phyloP scores from a whole-genome alignment of 2,797 vertebrate species.

The Aplochiton taeniatus region DNA sequence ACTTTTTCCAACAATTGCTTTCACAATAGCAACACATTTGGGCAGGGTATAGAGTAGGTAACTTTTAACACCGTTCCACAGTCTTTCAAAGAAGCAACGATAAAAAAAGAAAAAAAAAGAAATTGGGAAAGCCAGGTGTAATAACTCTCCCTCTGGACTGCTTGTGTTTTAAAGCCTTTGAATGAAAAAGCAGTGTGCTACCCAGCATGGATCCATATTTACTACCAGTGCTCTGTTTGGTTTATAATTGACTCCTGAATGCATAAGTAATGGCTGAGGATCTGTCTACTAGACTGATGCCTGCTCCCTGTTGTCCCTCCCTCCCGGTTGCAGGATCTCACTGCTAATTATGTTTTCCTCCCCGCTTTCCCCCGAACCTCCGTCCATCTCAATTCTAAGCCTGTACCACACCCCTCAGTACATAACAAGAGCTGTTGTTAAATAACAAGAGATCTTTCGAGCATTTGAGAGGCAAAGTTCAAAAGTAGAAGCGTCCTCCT shows the following conservation, averaged over 20 bases:
- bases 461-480: neutral
- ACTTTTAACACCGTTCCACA: neutral
- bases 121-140: neutral
- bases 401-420: neutral
- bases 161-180: constrained; percentile 25
- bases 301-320: neutral
- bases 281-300: constrained; percentile 12
- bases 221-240: constrained; percentile 19
- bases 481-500: too few relatives aligned
- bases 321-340: constrained; percentile 8
- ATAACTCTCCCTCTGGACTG: constrained; percentile 19
- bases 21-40: neutral
- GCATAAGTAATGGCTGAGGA: constrained; percentile 49
- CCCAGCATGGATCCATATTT: constrained; percentile 43
- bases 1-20: neutral
- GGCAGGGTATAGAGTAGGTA: neutral
- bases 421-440: neutral
- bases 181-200: constrained; percentile 26
- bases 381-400: neutral
- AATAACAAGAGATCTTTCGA: neutral
- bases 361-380: constrained; percentile 11
- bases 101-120: constrained; percentile 1
- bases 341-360: neutral
- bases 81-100: neutral
- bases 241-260: constrained; percentile 49